phyloP scores from a whole-genome alignment of 1,140 invertebrate genomes.

The Cotesia vestalis region DNA sequence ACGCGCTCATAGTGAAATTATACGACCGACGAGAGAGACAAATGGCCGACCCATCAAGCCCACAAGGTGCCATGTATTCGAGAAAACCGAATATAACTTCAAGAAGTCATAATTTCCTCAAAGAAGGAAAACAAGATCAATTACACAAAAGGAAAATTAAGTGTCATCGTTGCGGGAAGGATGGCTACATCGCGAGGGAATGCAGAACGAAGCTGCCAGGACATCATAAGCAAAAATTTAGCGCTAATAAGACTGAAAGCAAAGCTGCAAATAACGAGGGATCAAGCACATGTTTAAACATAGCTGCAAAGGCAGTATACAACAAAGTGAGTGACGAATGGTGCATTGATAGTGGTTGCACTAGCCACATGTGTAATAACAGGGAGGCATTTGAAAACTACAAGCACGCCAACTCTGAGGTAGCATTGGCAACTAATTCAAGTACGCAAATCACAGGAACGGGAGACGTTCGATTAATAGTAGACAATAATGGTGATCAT shows the following conservation, averaged over 20 bases:
- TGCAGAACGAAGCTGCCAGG: background rate
- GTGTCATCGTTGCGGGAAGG: slow-evolving; percentile 23
- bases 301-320: slow-evolving; percentile 16
- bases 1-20: slow-evolving; percentile 40
- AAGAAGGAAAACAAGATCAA: background rate
- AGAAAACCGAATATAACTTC: background rate
- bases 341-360: slow-evolving; percentile 39
- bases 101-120: background rate
- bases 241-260: slow-evolving; percentile 7
- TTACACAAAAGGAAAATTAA: background rate
- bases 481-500: slow-evolving; percentile 12
- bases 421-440: slow-evolving; percentile 34
- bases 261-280: background rate
- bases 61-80: slow-evolving; percentile 21
- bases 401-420: slow-evolving; percentile 10
- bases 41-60: background rate
- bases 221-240: background rate
- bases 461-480: slow-evolving; percentile 30
- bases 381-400: slow-evolving; percentile 26
- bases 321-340: slow-evolving; percentile 12
- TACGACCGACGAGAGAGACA: slow-evolving; percentile 15
- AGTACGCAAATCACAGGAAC: slow-evolving; percentile 24
- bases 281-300: slow-evolving; percentile 7
- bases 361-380: slow-evolving; percentile 35
- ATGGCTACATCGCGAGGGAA: slow-evolving; percentile 24